These are phyloP conservation scores for Mallotus villosus DNA, from an alignment of 2,797 vertebrate genomes.

Conservation along the genomic window DNA sequence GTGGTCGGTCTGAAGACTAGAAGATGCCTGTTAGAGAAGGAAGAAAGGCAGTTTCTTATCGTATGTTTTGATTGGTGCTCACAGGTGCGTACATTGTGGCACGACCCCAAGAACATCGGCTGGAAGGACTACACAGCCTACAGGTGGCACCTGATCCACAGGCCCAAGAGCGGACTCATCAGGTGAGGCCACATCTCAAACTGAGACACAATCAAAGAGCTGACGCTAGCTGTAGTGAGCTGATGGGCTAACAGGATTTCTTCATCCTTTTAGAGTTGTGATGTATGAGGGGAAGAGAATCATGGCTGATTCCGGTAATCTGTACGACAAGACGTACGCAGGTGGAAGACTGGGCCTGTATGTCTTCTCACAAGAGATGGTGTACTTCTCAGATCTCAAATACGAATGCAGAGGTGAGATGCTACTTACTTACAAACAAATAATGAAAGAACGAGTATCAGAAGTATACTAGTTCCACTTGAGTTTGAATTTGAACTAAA, in stretches of 20 bases:
- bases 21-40: background rate
- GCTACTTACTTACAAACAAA: background rate
- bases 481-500: background rate
- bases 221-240: background rate
- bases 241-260: constrained; percentile 31
- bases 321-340: constrained; percentile 95
- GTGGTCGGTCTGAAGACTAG: background rate
- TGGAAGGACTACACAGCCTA: constrained; percentile 99
- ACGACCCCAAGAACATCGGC: constrained; percentile 95
- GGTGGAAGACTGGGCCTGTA: constrained; percentile 95
- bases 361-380: constrained; percentile 99
- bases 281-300: constrained; percentile 99
- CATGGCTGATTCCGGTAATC: constrained; percentile 97
- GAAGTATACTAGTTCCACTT: background rate
- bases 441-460: background rate
- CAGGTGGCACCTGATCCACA: constrained; percentile 96
- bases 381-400: constrained; percentile 99
- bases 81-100: constrained; percentile 96
- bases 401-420: constrained; percentile 96
- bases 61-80: constrained; percentile 30
- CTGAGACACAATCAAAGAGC: background rate
- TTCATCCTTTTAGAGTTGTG: constrained; percentile 80
- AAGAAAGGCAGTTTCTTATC: constrained; percentile 21
- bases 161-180: constrained; percentile 95
- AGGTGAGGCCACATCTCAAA: constrained; percentile 73